Conservation (phyloP, 2,888 invertebrate genomes). For the Drosophila birchii region DNA sequence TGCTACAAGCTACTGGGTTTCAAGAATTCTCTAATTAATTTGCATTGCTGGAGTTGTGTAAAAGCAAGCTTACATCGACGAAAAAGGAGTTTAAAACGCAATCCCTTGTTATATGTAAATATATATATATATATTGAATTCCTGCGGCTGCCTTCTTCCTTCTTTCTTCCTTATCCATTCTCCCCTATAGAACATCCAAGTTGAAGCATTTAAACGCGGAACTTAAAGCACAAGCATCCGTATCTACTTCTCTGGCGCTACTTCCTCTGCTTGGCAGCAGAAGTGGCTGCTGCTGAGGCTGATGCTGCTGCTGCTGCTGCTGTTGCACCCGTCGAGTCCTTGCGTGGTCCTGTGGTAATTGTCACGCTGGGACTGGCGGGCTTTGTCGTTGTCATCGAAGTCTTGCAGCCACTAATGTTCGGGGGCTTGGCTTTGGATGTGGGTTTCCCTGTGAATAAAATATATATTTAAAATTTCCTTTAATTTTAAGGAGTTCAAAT, state of each 20-base stretch:
- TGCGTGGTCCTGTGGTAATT: constrained; percentile 47
- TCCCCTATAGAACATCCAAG: constrained; percentile 42
- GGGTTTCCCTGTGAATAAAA: constrained; percentile 20
- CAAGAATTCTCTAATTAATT: constrained; percentile 64
- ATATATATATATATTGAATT: constrained; percentile 50
- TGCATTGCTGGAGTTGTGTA: constrained; percentile 55
- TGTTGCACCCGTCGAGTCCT: constrained; percentile 41
- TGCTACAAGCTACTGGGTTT: constrained; percentile 62
- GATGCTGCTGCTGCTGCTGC: constrained; percentile 19
- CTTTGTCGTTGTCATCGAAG: constrained; percentile 63
- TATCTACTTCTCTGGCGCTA: constrained; percentile 59
- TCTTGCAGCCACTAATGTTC: constrained; percentile 41
- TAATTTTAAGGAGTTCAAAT: accelerated
- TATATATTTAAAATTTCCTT: neutral
- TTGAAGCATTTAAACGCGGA: constrained; percentile 58
- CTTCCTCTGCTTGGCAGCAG: constrained; percentile 65
- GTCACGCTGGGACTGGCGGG: constrained; percentile 44
- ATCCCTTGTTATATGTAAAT: constrained; percentile 34
- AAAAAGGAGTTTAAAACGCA: constrained; percentile 43
- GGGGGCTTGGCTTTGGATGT: constrained; percentile 30
- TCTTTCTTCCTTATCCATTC: neutral
- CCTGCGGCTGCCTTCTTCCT: constrained; percentile 32
- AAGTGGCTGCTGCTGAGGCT: constrained; percentile 37
- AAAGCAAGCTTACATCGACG: constrained; percentile 48
- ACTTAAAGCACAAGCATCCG: constrained; percentile 70